Conservation (phyloP, 2,113 vertebrate genomes). For the Clinocottus analis region DNA sequence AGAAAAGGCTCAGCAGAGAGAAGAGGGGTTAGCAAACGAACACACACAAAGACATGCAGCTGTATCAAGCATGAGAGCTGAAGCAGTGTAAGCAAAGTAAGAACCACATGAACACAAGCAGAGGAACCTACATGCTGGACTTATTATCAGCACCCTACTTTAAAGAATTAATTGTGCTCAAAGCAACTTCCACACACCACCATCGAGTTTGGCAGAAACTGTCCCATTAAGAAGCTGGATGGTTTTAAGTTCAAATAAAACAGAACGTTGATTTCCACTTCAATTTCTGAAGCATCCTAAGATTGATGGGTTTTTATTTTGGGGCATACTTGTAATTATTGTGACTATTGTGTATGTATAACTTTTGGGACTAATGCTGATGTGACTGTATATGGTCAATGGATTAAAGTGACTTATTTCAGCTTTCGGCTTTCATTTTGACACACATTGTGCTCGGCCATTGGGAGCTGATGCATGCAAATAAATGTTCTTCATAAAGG, state of each 20-base stretch:
- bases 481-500: background rate
- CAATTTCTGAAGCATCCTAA: background rate
- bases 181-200: background rate
- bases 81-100: background rate
- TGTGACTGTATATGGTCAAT: background rate
- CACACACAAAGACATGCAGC: constrained; percentile 49
- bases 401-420: background rate
- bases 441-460: background rate
- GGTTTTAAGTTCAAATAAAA: background rate
- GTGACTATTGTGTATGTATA: background rate
- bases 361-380: background rate
- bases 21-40: constrained; percentile 21
- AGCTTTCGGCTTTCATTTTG: background rate
- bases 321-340: background rate
- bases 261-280: background rate
- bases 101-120: constrained; percentile 6
- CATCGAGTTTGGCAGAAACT: background rate
- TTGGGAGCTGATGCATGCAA: background rate
- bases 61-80: background rate
- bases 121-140: background rate
- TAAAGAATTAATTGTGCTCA: background rate
- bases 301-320: background rate
- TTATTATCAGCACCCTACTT: background rate
- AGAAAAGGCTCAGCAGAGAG: constrained; percentile 16
- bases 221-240: background rate